These are phyloP conservation scores for Pseudochromis fuscus DNA, from an alignment of 2,797 vertebrate genomes.

Conservation along the genomic window DNA sequence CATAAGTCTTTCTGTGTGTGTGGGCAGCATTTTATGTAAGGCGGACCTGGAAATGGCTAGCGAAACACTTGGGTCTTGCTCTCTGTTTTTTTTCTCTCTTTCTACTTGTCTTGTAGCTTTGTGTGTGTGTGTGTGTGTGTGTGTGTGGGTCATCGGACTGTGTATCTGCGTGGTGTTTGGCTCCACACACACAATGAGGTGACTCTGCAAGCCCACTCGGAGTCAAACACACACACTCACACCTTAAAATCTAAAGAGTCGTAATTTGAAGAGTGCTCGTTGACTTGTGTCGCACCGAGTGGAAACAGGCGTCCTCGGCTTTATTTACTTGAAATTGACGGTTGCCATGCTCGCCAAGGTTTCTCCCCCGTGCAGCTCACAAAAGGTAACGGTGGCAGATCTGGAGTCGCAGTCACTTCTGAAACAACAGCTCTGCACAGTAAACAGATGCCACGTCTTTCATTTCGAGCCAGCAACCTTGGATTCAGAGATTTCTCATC, in stretches of 20 bases:
- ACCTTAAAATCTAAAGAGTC: slow-evolving; percentile 26
- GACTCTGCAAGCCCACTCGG: slow-evolving; percentile 43
- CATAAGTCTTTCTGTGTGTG: slow-evolving; percentile 67
- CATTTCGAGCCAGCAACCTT: background rate
- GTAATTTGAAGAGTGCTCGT: slow-evolving; percentile 18
- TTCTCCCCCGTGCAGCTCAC: background rate
- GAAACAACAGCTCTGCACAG: background rate
- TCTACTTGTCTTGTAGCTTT: slow-evolving; percentile 25
- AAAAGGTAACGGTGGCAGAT: background rate
- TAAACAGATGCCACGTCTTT: background rate
- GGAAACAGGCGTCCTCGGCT: background rate
- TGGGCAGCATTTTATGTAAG: slow-evolving; percentile 82
- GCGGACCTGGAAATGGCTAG: slow-evolving; percentile 75
- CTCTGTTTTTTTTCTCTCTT: slow-evolving; percentile 37
- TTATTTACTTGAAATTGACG: background rate
- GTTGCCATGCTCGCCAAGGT: background rate
- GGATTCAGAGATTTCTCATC: too few species aligned
- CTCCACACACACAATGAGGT: slow-evolving; percentile 37
- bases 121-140: slow-evolving; percentile 33
- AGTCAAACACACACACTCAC: slow-evolving; percentile 18
- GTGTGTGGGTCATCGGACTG: slow-evolving; percentile 37
- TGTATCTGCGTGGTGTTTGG: slow-evolving; percentile 48
- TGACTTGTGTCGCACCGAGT: slow-evolving; percentile 7
- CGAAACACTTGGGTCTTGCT: slow-evolving; percentile 69
- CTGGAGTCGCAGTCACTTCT: slow-evolving; percentile 9